These are phyloP conservation scores for Baronia brevicornis DNA, from an alignment of 2,888 invertebrate genomes.

Conservation along the genomic window DNA sequence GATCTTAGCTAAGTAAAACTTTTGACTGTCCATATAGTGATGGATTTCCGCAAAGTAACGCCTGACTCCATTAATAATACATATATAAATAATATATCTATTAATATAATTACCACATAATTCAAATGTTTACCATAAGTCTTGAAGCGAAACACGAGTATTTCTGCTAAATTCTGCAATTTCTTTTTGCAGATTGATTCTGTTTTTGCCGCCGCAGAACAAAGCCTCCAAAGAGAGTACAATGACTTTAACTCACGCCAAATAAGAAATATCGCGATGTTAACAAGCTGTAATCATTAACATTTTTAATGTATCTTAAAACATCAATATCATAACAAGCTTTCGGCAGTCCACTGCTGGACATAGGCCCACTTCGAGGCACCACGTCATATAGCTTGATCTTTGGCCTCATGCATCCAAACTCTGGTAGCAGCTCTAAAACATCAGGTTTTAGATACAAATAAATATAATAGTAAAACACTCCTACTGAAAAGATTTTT, in stretches of 20 bases:
- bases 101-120: neutral
- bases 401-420: too few relatives aligned
- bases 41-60: too few relatives aligned
- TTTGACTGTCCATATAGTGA: too few relatives aligned
- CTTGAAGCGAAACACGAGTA: conserved; percentile 27
- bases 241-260: conserved; percentile 41
- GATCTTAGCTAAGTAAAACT: too few relatives aligned
- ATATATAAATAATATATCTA: neutral
- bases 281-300: conserved; percentile 24
- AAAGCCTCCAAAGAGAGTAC: conserved; percentile 37
- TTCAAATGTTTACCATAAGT: conserved; percentile 8
- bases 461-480: too few relatives aligned
- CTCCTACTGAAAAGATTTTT: too few relatives aligned
- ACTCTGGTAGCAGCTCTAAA: too few relatives aligned
- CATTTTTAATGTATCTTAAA: neutral
- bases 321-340: neutral
- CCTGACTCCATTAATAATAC: too few relatives aligned
- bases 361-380: too few relatives aligned
- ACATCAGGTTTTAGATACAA: too few relatives aligned
- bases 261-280: conserved; percentile 26
- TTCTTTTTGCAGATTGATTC: conserved; percentile 30
- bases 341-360: too few relatives aligned
- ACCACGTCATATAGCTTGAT: too few relatives aligned
- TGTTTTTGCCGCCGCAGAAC: conserved; percentile 30
- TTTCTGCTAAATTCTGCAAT: conserved; percentile 28